Conservation (phyloP, 2,888 invertebrate genomes). For the Chloroclysta siterata region DNA sequence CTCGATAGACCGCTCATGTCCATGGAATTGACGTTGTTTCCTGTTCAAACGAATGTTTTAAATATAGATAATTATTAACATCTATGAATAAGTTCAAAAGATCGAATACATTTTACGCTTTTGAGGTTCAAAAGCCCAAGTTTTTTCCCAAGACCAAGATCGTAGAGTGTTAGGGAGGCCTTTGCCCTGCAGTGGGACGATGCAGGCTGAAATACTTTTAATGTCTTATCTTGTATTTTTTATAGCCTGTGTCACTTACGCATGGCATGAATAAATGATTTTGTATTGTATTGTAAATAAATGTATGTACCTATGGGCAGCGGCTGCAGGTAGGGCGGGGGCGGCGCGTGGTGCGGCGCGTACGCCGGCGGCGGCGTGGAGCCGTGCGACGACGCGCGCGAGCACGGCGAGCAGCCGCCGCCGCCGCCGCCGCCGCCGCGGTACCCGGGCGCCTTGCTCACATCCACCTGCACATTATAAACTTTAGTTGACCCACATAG, state of each 20-base stretch:
- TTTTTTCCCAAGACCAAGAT: too few species aligned
- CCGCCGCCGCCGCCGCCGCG: conserved; percentile 89
- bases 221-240: too few species aligned
- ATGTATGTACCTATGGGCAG: conserved; percentile 51
- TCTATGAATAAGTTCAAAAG: too few species aligned
- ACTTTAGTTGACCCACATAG: too few species aligned
- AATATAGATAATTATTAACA: background rate
- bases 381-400: conserved; percentile 79
- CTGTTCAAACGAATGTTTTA: conserved; percentile 50
- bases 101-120: too few species aligned
- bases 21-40: conserved; percentile 74
- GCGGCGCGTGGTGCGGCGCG: conserved; percentile 50
- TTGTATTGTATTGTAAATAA: too few species aligned
- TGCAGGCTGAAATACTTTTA: too few species aligned
- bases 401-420: conserved; percentile 90
- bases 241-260: too few species aligned
- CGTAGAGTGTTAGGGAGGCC: too few species aligned
- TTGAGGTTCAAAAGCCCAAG: too few species aligned
- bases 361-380: conserved; percentile 75
- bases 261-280: too few species aligned
- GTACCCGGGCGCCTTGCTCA: conserved; percentile 96
- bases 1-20: conserved; percentile 75
- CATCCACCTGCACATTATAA: conserved; percentile 87
- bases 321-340: conserved; percentile 55
- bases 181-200: too few species aligned